Conservation (phyloP, 2,797 vertebrate species). For the Rallus crepitans region DNA sequence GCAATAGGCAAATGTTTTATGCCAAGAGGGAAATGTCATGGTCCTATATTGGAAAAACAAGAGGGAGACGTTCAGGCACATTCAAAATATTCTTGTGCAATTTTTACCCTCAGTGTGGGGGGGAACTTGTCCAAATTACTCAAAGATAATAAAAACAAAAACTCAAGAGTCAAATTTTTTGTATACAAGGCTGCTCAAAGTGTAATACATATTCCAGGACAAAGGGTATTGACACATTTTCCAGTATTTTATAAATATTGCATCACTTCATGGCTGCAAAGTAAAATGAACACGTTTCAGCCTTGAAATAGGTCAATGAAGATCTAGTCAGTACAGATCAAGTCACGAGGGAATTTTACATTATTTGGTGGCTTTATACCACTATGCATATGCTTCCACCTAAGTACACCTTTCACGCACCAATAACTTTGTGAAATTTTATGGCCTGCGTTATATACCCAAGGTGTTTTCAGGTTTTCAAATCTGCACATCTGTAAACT, state of each 20-base stretch:
- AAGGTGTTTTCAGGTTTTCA: slow-evolving; percentile 30
- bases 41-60: background rate
- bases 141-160: background rate
- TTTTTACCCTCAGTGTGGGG: background rate
- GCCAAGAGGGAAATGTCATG: background rate
- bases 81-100: background rate
- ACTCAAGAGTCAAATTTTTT: background rate
- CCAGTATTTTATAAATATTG: slow-evolving; percentile 10
- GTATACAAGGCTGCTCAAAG: background rate
- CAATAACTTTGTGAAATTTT: background rate
- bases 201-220: background rate
- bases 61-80: background rate
- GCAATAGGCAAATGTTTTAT: background rate
- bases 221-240: background rate
- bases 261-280: background rate
- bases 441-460: background rate
- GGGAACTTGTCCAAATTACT: background rate
- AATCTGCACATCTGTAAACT: slow-evolving; percentile 27
- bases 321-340: background rate
- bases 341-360: background rate
- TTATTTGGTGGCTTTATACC: slow-evolving; percentile 15
- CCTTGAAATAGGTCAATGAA: slow-evolving; percentile 14
- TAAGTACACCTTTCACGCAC: background rate
- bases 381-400: background rate
- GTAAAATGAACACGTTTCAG: slow-evolving; percentile 8